A percentile compares a stretch with the other conserved stretches of the same genome.
phyloP scores from a whole-genome alignment of 2,113 vertebrate genomes.

The Phodopus roborovskii region DNA sequence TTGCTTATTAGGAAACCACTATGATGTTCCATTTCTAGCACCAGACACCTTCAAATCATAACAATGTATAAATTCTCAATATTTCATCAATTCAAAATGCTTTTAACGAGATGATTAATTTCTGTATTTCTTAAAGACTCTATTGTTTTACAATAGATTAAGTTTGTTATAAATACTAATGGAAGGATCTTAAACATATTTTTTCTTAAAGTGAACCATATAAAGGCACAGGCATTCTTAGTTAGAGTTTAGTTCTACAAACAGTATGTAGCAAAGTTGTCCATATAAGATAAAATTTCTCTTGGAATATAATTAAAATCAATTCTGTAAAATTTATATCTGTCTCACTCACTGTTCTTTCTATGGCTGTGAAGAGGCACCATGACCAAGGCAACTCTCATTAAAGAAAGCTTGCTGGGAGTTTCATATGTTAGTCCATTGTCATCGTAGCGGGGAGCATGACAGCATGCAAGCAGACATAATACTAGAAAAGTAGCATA shows the following conservation, averaged over 20 bases:
- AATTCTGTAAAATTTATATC: neutral
- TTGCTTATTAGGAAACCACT: no score
- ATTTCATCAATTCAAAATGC: neutral
- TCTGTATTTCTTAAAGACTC: neutral
- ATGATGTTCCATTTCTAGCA: neutral
- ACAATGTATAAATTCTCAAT: neutral
- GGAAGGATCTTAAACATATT: neutral
- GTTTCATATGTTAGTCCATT: neutral
- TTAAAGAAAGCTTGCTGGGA: neutral
- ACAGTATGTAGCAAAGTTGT: neutral
- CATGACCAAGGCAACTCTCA: neutral
- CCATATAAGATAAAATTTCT: neutral
- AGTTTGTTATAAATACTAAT: neutral
- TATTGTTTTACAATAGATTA: neutral
- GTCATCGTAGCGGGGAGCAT: neutral
- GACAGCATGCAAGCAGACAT: neutral
- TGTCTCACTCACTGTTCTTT: neutral
- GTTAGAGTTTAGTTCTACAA: neutral
- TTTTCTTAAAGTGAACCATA: neutral
- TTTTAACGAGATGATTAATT: neutral
- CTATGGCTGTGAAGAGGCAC: neutral
- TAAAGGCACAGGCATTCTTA: neutral
- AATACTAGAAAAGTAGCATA: neutral
- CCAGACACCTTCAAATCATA: neutral
- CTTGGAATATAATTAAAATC: neutral